Base-by-base conservation (phyloP, 2,888 invertebrate genomes). In the Mimas tiliae region DNA sequence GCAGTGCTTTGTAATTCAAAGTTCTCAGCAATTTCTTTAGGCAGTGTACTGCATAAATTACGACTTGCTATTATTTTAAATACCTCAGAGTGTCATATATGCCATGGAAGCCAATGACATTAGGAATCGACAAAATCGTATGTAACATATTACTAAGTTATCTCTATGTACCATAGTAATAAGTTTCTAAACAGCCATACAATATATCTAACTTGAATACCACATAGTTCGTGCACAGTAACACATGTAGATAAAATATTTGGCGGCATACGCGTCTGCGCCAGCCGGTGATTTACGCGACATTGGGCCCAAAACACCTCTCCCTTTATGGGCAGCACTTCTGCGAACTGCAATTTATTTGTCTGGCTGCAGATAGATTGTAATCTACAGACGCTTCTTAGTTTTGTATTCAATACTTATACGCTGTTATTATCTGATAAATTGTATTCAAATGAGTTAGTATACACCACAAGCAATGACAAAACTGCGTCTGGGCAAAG, bases 281-380 rank as follows among this genome's bases (percentile, higher is more conserved):
- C 66, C 77, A 73, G 74, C 72, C 75, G 72, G 84, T 88, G 88
- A 89, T 90, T 90, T 89, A 89, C 84, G 82, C 80, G 77, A 78
- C 80, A 75, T 75, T 76, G 77, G 77, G 72, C 77, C 81, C 77
- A 79, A 81, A 42, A 80, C 82, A 81, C 82, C 79, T 80, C 81
- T 77, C 84, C 77, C 82, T 80, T 80, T 83, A 83, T 81, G 78
- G 75, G 80, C 84, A 79, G 80, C 82, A 81, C 86, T 86, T 86
- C 84, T 80, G 83, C 76, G 82, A 82, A 82, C 75, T 73, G 79
- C 75, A 79, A 88, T 89, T 88, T 88, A 90, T 89, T 78, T 80
- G 86, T 88, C 88, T 86, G 86, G 77, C 77, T 75, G 74, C 69
- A 76, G 71, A 78, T 76, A 80, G 74, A 82, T 82, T 74, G 78